phyloP scores from a whole-genome alignment of 2,888 invertebrate species.

The Habrosyne pyritoides region DNA sequence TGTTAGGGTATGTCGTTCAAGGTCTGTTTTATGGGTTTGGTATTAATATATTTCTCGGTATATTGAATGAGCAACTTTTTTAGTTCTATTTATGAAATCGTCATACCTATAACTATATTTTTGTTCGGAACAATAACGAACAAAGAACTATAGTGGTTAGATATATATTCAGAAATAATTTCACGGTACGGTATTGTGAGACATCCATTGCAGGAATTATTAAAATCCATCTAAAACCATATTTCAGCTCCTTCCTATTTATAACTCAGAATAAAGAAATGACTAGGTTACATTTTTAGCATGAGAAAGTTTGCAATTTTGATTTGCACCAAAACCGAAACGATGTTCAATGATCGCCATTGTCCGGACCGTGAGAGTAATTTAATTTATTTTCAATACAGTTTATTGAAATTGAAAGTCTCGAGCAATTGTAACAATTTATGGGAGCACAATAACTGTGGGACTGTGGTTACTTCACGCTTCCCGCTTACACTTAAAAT shows the following conservation, averaged over 20 bases:
- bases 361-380: slow-evolving; percentile 14
- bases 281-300: too few relatives aligned
- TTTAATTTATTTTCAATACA: slow-evolving; percentile 33
- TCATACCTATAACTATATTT: neutral
- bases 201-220: too few relatives aligned
- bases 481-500: slow-evolving; percentile 56
- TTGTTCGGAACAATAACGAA: neutral
- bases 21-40: neutral
- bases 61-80: neutral
- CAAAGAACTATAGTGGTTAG: too few relatives aligned
- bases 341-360: slow-evolving; percentile 24
- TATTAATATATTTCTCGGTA: neutral
- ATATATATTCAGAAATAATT: neutral
- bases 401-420: slow-evolving; percentile 41
- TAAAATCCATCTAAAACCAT: too few relatives aligned
- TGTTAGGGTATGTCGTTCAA: neutral
- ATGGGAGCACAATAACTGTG: slow-evolving; percentile 57
- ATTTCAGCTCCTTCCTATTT: too few relatives aligned
- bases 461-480: slow-evolving; percentile 62
- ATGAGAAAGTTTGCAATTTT: slow-evolving; percentile 18
- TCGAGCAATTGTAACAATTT: slow-evolving; percentile 50
- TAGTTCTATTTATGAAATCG: too few relatives aligned
- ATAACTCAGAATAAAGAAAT: too few relatives aligned
- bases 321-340: slow-evolving; percentile 16
- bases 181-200: neutral